phyloP scores from a whole-genome alignment of 2,113 vertebrate genomes.

The Tyrannus savana region DNA sequence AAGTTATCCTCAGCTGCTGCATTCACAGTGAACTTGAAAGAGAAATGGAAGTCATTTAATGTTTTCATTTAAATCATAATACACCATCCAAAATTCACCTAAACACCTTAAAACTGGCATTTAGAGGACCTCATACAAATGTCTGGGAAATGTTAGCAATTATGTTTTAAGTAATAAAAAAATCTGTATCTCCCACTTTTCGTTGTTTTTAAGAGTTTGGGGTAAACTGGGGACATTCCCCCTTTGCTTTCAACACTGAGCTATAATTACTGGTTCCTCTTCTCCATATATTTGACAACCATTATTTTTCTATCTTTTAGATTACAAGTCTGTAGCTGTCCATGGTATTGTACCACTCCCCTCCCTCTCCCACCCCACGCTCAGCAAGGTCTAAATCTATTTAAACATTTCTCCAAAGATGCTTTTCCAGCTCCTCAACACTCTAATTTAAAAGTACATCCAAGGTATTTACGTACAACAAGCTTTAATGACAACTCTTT shows the following conservation, averaged over 20 bases:
- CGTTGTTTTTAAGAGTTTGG: neutral
- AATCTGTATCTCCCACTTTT: neutral
- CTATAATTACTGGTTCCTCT: neutral
- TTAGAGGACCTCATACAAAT: neutral
- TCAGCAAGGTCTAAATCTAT: rapidly evolving
- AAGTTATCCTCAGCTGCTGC: neutral
- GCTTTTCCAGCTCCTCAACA: neutral
- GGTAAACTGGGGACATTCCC: neutral
- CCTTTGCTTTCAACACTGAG: neutral
- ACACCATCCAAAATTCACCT: neutral
- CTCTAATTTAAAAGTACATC: neutral
- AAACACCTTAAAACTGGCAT: neutral
- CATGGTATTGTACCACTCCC: neutral
- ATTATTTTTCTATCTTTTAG: neutral
- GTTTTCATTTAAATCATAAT: neutral
- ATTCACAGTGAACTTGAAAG: neutral
- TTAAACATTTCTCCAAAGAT: neutral
- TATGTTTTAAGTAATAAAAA: neutral
- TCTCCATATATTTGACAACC: rapidly evolving
- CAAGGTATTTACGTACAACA: neutral
- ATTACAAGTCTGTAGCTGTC: neutral
- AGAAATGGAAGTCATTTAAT: neutral
- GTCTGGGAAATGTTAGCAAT: neutral
- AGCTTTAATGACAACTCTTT: neutral
- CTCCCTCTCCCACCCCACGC: neutral